These are phyloP conservation scores for Drosophila virilis DNA, from an alignment of 1,140 invertebrate genomes.

Conservation along the genomic window DNA sequence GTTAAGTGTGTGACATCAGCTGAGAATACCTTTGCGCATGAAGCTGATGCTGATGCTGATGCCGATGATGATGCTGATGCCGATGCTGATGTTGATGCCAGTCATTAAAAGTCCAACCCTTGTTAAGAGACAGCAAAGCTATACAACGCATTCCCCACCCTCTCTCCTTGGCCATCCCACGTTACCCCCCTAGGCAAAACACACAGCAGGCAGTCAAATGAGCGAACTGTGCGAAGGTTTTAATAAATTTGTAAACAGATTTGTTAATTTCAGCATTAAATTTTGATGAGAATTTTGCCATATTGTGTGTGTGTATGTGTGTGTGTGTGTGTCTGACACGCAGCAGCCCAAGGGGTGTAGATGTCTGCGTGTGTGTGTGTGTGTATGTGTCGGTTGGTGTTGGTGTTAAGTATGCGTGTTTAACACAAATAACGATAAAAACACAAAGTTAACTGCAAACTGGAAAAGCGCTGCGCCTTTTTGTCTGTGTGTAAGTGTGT, in stretches of 20 bases:
- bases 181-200: background rate
- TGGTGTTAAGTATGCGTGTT: constrained; percentile 80
- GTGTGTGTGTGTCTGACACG: constrained; percentile 21
- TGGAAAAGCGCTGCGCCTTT: constrained; percentile 20
- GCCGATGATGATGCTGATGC: constrained; percentile 28
- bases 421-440: constrained; percentile 83
- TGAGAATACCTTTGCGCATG: constrained; percentile 32
- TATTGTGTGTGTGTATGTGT: constrained; percentile 66
- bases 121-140: background rate
- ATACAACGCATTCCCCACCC: background rate
- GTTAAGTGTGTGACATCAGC: constrained; percentile 47
- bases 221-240: constrained; percentile 71
- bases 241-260: constrained; percentile 85
- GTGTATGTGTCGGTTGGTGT: constrained; percentile 44
- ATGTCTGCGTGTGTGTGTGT: constrained; percentile 14
- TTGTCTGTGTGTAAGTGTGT: constrained; percentile 15
- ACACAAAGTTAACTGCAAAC: constrained; percentile 78
- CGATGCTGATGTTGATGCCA: background rate
- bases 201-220: constrained; percentile 48
- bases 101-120: constrained; percentile 40
- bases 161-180: background rate
- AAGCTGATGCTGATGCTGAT: constrained; percentile 29
- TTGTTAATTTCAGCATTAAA: constrained; percentile 84
- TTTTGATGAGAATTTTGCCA: constrained; percentile 84
- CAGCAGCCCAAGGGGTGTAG: constrained; percentile 7